Evolutionary conservation across 2,797 vertebrate genomes (phyloP).

Genomic region (Sebastes dallii): DNA sequence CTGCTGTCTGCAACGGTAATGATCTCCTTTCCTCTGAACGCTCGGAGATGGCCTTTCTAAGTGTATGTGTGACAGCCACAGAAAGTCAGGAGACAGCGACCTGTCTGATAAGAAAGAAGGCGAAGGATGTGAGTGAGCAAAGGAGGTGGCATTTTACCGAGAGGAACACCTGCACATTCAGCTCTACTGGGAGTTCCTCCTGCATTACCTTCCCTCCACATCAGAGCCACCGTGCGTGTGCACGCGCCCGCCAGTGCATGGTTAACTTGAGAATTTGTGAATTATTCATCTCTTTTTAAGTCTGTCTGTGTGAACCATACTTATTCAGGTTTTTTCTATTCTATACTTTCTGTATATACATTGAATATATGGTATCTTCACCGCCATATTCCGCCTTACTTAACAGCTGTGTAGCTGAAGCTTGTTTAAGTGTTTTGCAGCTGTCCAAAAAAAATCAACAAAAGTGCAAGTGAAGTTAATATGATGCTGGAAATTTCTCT

Average conservation of each 20-base stretch:
- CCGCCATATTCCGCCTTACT: constrained; percentile 75
- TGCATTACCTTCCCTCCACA: constrained; percentile 89
- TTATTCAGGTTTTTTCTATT: constrained; percentile 70
- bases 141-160: constrained; percentile 88
- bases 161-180: constrained; percentile 95
- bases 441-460: constrained; percentile 62
- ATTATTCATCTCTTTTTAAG: constrained; percentile 92
- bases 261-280: constrained; percentile 91
- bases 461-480: constrained; percentile 68
- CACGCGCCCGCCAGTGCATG: constrained; percentile 48
- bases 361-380: constrained; percentile 20
- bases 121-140: constrained; percentile 74
- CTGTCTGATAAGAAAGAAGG: constrained; percentile 85
- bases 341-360: constrained; percentile 54
- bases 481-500: constrained; percentile 53
- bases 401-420: constrained; percentile 76
- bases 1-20: constrained; percentile 78
- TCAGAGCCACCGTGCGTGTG: constrained; percentile 81
- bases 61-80: constrained; percentile 83
- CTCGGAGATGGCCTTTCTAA: constrained; percentile 69
- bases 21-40: constrained; percentile 72
- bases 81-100: constrained; percentile 89
- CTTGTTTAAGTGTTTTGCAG: constrained; percentile 57
- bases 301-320: constrained; percentile 83
- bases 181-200: constrained; percentile 92